Conservation (phyloP, 1,140 invertebrate species). For the Apocrypta bakeri region DNA sequence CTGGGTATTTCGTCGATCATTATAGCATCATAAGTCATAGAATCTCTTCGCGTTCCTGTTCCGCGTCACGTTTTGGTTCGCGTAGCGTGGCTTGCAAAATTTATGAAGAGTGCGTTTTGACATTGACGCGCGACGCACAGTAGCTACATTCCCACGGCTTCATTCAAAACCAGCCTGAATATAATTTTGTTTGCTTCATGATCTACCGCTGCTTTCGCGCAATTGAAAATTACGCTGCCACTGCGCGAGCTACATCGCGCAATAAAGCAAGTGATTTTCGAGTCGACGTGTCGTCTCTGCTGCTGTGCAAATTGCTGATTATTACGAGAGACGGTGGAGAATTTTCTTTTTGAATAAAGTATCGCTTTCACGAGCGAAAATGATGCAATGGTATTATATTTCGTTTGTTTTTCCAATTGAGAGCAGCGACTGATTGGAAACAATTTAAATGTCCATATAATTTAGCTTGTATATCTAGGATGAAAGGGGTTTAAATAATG, state of each 20-base stretch:
- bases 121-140: not conserved
- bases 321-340: not conserved
- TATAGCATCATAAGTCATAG: not conserved
- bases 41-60: not conserved
- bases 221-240: constrained; percentile 28
- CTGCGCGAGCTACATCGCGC: not conserved
- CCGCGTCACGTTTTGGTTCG: not conserved
- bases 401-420: constrained; percentile 14
- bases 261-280: constrained; percentile 22
- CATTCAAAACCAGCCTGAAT: not conserved
- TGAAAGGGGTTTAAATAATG: too few relatives aligned
- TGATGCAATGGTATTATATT: not conserved
- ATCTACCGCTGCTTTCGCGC: constrained; percentile 37
- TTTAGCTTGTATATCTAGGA: too few relatives aligned
- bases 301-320: not conserved
- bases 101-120: constrained; percentile 27
- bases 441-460: too few relatives aligned
- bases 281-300: not conserved
- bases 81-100: constrained; percentile 4
- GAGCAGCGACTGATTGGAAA: not conserved
- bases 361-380: not conserved
- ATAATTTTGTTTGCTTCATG: constrained; percentile 44
- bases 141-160: constrained; percentile 1
- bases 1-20: not conserved
- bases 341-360: not conserved